Conservation (phyloP, 1,140 invertebrate genomes). For the Scaptomyza montana region DNA sequence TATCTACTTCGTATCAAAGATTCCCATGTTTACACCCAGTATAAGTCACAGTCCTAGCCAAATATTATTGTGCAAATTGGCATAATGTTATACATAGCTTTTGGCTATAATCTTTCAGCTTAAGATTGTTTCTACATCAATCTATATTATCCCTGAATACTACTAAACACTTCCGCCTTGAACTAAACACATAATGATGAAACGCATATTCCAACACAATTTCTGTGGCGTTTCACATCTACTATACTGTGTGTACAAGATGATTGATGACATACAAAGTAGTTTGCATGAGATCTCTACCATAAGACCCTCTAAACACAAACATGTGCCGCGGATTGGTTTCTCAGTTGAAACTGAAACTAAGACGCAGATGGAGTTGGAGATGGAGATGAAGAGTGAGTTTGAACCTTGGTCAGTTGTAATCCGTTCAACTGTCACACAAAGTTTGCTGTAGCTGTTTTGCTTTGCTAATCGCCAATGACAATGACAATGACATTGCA, state of each 20-base stretch:
- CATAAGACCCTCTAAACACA: slow-evolving; percentile 31
- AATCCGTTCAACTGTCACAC: slow-evolving; percentile 40
- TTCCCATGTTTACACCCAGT: too few relatives aligned
- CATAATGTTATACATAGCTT: slow-evolving; percentile 30
- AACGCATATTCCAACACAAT: slow-evolving; percentile 22
- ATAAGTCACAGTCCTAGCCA: neutral
- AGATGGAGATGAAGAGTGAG: too few relatives aligned
- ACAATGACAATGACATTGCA: slow-evolving; percentile 40
- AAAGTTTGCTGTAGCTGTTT: slow-evolving; percentile 5
- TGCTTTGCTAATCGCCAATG: slow-evolving; percentile 22
- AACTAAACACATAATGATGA: slow-evolving; percentile 35
- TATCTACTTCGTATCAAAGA: too few relatives aligned
- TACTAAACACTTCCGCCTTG: slow-evolving; percentile 66
- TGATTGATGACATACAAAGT: slow-evolving; percentile 66
- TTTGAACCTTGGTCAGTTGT: slow-evolving; percentile 27
- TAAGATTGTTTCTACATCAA: slow-evolving; percentile 55
- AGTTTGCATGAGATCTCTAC: slow-evolving; percentile 52
- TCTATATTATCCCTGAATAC: slow-evolving; percentile 57
- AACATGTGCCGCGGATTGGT: slow-evolving; percentile 47
- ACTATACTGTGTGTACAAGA: slow-evolving; percentile 28
- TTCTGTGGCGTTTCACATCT: neutral
- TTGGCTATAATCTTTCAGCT: slow-evolving; percentile 31
- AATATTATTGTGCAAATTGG: slow-evolving; percentile 33
- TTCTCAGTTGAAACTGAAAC: slow-evolving; percentile 18
- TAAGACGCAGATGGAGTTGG: neutral